Conservation (phyloP, 2,113 vertebrate species). For the Polyodon spathula region DNA sequence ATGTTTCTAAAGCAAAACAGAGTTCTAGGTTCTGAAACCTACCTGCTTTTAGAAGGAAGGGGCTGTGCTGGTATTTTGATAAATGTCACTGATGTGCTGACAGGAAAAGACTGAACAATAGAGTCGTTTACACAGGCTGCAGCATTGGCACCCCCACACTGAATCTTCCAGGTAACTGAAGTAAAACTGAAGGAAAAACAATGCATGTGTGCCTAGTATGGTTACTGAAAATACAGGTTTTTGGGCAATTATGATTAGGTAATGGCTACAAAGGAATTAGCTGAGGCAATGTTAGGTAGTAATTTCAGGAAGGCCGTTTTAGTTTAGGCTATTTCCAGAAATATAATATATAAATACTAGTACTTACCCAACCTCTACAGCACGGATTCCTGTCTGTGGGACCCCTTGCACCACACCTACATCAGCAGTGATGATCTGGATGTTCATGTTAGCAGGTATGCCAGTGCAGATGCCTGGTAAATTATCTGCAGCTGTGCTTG, state of each 20-base stretch:
- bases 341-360: not conserved
- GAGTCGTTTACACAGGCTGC: constrained; percentile 44
- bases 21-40: not conserved
- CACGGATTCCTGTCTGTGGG: constrained; percentile 57
- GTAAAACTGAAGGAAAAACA: constrained; percentile 55
- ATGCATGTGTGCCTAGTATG: too few species aligned
- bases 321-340: not conserved
- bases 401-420: constrained; percentile 56
- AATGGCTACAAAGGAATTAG: too few species aligned
- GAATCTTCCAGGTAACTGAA: constrained; percentile 57
- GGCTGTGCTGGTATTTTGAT: constrained; percentile 56
- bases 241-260: too few species aligned
- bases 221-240: not conserved
- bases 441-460: constrained; percentile 64
- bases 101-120: constrained; percentile 50
- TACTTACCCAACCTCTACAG: constrained; percentile 66
- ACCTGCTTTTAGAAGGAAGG: constrained; percentile 66
- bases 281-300: not conserved
- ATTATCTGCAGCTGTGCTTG: constrained; percentile 18
- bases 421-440: constrained; percentile 56
- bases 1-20: not conserved
- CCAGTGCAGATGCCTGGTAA: constrained; percentile 49
- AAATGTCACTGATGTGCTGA: constrained; percentile 78
- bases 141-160: constrained; percentile 54
- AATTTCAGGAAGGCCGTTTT: not conserved